Evolutionary conservation across 2,888 invertebrate genomes (phyloP).

Genomic region (Tenthredo livida): DNA sequence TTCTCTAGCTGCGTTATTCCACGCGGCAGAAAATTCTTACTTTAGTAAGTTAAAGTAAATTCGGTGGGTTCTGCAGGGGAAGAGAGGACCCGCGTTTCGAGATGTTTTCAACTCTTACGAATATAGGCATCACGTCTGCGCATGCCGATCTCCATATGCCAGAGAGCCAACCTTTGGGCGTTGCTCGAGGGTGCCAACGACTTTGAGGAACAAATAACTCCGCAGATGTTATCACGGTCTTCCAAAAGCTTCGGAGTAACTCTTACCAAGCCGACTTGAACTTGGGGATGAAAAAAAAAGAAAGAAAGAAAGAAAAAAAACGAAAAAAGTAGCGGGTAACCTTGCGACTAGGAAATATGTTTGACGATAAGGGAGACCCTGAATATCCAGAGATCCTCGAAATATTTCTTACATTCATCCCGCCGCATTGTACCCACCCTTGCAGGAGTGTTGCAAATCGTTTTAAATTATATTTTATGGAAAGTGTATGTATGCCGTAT

Average conservation of each 20-base stretch:
- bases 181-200: constrained; percentile 23
- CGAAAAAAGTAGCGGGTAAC: neutral
- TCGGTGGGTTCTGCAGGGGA: neutral
- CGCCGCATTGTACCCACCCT: neutral
- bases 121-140: constrained; percentile 37
- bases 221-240: neutral
- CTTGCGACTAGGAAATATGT: neutral
- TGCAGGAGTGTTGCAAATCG: neutral
- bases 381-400: neutral
- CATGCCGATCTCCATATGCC: neutral
- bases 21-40: neutral
- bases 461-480: neutral
- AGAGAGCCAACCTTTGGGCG: neutral
- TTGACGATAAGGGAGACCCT: neutral
- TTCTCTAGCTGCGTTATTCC: neutral
- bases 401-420: neutral
- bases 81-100: neutral
- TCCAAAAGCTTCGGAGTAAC: neutral
- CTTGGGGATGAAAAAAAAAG: neutral
- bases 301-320: neutral
- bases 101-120: constrained; percentile 39
- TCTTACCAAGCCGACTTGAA: neutral
- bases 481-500: neutral
- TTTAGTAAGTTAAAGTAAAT: constrained; percentile 24
- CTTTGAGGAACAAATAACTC: constrained; percentile 19